phyloP scores from a whole-genome alignment of 2,888 invertebrate genomes.

The Alentia gelatinosa region DNA sequence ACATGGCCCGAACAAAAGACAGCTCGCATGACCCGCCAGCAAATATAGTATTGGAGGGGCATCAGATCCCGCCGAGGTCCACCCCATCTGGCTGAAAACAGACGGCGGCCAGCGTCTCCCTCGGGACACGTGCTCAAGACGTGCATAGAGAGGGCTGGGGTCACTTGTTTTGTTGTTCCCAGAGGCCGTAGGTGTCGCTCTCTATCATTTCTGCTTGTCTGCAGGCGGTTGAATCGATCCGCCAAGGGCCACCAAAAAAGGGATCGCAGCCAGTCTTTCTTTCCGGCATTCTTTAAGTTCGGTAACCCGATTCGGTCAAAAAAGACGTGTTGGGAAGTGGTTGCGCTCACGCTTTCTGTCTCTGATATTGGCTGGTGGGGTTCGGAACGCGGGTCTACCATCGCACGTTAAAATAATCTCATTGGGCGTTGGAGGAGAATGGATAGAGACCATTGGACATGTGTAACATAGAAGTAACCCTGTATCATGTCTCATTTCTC shows the following conservation, averaged over 20 bases:
- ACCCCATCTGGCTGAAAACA: constrained; percentile 31
- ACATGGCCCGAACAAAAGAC: constrained; percentile 28
- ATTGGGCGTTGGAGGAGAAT: no score
- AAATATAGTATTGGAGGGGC: constrained; percentile 12
- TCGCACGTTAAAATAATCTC: no score
- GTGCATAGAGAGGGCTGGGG: neutral
- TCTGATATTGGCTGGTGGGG: neutral
- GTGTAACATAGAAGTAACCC: no score
- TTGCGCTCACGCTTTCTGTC: neutral
- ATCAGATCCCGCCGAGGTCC: constrained; percentile 1
- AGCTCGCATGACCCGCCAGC: constrained; percentile 1
- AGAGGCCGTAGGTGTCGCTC: constrained; percentile 42
- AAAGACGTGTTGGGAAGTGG: neutral
- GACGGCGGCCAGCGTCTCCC: neutral
- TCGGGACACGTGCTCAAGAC: neutral
- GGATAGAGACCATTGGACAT: no score
- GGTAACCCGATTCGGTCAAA: neutral
- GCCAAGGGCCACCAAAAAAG: neutral
- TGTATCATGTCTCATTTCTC: no score
- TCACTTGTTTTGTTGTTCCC: constrained; percentile 45
- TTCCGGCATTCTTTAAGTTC: neutral
- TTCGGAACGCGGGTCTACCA: no score
- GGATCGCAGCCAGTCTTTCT: neutral
- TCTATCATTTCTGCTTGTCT: constrained; percentile 45
- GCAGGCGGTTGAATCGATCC: constrained; percentile 21